Evolutionary conservation across 2,888 invertebrate species (phyloP).

Genomic region (Acanthacorydalis orientalis): DNA sequence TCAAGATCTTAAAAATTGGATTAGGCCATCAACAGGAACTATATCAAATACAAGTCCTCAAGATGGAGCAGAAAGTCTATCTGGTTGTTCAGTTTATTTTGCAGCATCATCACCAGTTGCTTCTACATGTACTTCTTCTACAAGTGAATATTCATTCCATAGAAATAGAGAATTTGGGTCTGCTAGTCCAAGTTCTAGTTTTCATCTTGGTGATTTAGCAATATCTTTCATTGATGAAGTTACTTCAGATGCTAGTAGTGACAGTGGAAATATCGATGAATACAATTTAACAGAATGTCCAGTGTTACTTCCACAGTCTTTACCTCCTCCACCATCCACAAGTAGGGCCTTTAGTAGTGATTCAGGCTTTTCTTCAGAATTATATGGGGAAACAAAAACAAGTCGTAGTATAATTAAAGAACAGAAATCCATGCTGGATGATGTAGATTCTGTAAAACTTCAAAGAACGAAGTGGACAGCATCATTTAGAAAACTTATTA

Average conservation of each 20-base stretch:
- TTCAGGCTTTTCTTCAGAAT: slow-evolving; percentile 33
- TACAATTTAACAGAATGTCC: slow-evolving; percentile 4
- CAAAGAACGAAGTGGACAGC: slow-evolving; percentile 41
- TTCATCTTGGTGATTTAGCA: slow-evolving; percentile 25
- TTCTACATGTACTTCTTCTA: slow-evolving; percentile 12
- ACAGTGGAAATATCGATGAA: slow-evolving; percentile 5
- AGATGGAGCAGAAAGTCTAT: slow-evolving; percentile 23
- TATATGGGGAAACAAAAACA: slow-evolving; percentile 27
- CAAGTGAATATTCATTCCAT: slow-evolving; percentile 21
- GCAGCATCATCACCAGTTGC: slow-evolving; percentile 8
- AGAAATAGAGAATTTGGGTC: slow-evolving; percentile 12
- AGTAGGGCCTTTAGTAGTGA: slow-evolving; percentile 26
- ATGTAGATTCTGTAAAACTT: slow-evolving; percentile 27
- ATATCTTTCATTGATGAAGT: slow-evolving; percentile 26
- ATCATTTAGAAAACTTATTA: slow-evolving; percentile 38
- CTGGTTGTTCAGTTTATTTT: slow-evolving; percentile 25
- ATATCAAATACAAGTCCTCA: slow-evolving; percentile 15
- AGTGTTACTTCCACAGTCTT: neutral
- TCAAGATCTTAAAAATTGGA: slow-evolving; percentile 36
- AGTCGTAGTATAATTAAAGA: slow-evolving; percentile 21
- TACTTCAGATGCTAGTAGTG: slow-evolving; percentile 17
- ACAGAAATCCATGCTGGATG: slow-evolving; percentile 23
- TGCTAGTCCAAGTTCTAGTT: slow-evolving; percentile 20
- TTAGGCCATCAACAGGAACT: slow-evolving; percentile 23
- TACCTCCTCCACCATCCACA: slow-evolving; percentile 2